Evolutionary conservation across 2,888 invertebrate species (phyloP).

Genomic region (Drosophila meridionalis): DNA sequence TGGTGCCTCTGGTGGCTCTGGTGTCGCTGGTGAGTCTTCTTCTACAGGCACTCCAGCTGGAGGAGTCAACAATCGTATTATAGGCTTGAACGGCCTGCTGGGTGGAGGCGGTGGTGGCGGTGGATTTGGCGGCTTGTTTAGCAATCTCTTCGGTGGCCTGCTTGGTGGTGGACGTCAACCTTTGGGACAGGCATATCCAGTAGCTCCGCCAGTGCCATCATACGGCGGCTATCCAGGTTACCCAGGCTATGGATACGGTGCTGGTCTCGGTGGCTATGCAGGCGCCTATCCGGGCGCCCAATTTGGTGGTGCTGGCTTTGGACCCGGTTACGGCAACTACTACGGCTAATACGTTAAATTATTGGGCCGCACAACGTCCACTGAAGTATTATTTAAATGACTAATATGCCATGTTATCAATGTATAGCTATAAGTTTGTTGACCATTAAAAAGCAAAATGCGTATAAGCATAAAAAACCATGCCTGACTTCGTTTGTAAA

Average conservation of each 20-base stretch:
- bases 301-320: conserved; percentile 28
- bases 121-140: conserved; percentile 44
- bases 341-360: conserved; percentile 38
- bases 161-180: conserved; percentile 51
- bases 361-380: conserved; percentile 1
- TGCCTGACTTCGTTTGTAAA: neutral
- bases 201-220: conserved; percentile 1
- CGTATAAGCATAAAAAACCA: neutral
- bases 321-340: conserved; percentile 41
- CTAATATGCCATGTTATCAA: conserved; percentile 36
- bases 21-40: neutral
- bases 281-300: conserved; percentile 35
- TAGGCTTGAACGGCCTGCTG: conserved; percentile 62
- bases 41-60: conserved; percentile 18
- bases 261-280: conserved; percentile 27
- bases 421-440: conserved; percentile 53
- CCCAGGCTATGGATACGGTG: conserved; percentile 40
- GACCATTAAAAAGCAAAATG: conserved; percentile 30
- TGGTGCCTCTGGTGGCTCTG: conserved; percentile 8
- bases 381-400: conserved; percentile 53
- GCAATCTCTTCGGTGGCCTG: conserved; percentile 55
- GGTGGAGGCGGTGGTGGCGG: conserved; percentile 64
- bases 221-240: conserved; percentile 51
- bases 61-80: conserved; percentile 62
- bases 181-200: conserved; percentile 41